phyloP scores from a whole-genome alignment of 2,888 invertebrate species.

The Timema cristinae region DNA sequence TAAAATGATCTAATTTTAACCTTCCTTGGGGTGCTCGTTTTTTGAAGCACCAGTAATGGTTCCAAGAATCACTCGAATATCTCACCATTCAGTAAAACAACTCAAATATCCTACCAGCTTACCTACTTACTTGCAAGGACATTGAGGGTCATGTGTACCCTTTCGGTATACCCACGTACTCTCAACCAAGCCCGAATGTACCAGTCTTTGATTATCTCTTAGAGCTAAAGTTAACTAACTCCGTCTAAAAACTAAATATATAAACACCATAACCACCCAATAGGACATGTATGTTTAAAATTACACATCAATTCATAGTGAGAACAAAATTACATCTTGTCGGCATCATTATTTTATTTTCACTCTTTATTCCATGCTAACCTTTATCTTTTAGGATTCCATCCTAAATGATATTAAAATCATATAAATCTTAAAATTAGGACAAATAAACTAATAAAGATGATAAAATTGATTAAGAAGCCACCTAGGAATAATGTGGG shows the following conservation, averaged over 20 bases:
- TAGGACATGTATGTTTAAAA: neutral
- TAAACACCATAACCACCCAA: neutral
- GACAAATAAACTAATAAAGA: too few relatives aligned
- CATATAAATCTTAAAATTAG: too few relatives aligned
- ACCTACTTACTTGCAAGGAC: constrained; percentile 83
- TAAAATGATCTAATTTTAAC: too few relatives aligned
- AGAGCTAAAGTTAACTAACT: constrained; percentile 54
- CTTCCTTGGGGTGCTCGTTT: constrained; percentile 46
- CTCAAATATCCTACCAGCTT: constrained; percentile 76
- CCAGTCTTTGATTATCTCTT: constrained; percentile 82
- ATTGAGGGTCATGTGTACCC: constrained; percentile 82
- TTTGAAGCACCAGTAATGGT: constrained; percentile 92
- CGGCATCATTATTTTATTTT: too few relatives aligned
- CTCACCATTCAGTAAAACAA: constrained; percentile 58
- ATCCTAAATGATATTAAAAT: too few relatives aligned
- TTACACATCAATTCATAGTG: neutral
- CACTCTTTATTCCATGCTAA: too few relatives aligned
- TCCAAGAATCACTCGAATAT: constrained; percentile 67
- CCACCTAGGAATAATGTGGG: too few relatives aligned
- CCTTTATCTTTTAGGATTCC: too few relatives aligned
- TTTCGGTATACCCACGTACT: constrained; percentile 89
- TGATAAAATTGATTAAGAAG: too few relatives aligned
- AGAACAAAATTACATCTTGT: too few relatives aligned
- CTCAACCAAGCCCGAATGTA: constrained; percentile 75
- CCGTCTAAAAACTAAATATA: neutral